Conservation (phyloP, 2,888 invertebrate genomes). For the Metallyticus violacea region DNA sequence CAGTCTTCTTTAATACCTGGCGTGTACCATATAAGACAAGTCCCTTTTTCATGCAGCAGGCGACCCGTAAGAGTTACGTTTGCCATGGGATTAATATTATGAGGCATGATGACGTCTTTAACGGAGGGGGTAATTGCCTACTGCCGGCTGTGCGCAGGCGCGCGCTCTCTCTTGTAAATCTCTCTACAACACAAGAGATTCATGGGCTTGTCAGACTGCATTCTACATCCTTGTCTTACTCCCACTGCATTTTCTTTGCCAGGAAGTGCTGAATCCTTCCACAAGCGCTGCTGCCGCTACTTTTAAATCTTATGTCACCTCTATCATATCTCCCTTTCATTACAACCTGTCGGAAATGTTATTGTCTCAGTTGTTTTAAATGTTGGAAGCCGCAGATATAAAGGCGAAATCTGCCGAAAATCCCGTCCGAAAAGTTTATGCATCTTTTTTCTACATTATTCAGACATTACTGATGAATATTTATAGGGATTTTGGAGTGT, state of each 20-base stretch:
- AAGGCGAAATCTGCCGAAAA: not conserved
- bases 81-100: not conserved
- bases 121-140: slow-evolving; percentile 1
- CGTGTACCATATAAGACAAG: not conserved
- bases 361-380: not conserved
- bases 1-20: not conserved
- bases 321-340: no score
- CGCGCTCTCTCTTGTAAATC: not conserved
- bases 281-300: not conserved
- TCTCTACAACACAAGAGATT: not conserved
- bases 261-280: not conserved
- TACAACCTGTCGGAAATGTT: not conserved
- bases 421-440: not conserved
- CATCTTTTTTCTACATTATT: not conserved
- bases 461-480: not conserved
- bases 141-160: not conserved
- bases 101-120: not conserved
- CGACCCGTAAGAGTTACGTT: not conserved
- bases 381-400: not conserved
- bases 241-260: not conserved
- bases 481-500: not conserved
- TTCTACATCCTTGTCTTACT: not conserved
- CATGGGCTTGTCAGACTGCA: not conserved
- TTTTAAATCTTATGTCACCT: not conserved
- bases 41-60: not conserved